A percentile compares a stretch with the other conserved stretches of the same genome.
Evolutionary conservation across 2,888 invertebrate genomes (phyloP).

Genomic region (Mactromeris polynyma): DNA sequence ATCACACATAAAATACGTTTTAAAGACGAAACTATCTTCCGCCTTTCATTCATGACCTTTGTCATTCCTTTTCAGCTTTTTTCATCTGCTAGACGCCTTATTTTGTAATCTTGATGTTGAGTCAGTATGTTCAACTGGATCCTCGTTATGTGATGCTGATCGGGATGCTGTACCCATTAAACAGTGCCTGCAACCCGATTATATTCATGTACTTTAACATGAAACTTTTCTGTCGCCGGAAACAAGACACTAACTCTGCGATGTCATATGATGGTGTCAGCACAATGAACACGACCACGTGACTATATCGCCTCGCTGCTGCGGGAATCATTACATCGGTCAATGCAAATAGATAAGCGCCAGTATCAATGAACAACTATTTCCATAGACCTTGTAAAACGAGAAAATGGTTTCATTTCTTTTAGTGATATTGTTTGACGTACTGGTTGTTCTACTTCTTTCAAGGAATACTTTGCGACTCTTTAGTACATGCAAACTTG

Average conservation of each 20-base stretch:
- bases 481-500: too few species aligned
- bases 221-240: slow-evolving; percentile 38
- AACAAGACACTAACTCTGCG: background rate
- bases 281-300: slow-evolving; percentile 27
- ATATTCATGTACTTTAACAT: slow-evolving; percentile 96
- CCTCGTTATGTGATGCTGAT: slow-evolving; percentile 94
- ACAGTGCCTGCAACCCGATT: slow-evolving; percentile 97
- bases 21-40: background rate
- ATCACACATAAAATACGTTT: too few species aligned
- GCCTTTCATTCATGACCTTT: background rate
- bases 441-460: too few species aligned
- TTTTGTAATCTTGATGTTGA: slow-evolving; percentile 95
- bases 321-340: background rate
- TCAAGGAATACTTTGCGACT: too few species aligned
- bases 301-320: background rate
- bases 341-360: background rate
- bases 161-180: slow-evolving; percentile 95
- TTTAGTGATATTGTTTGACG: too few species aligned
- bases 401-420: background rate
- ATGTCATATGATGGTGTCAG: slow-evolving; percentile 26
- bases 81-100: slow-evolving; percentile 98
- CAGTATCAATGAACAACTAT: background rate
- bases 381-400: background rate
- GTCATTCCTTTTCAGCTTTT: slow-evolving; percentile 91
- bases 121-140: slow-evolving; percentile 90